Base-by-base conservation (phyloP, 2,797 vertebrate species). In the Cossypha polioptera region DNA sequence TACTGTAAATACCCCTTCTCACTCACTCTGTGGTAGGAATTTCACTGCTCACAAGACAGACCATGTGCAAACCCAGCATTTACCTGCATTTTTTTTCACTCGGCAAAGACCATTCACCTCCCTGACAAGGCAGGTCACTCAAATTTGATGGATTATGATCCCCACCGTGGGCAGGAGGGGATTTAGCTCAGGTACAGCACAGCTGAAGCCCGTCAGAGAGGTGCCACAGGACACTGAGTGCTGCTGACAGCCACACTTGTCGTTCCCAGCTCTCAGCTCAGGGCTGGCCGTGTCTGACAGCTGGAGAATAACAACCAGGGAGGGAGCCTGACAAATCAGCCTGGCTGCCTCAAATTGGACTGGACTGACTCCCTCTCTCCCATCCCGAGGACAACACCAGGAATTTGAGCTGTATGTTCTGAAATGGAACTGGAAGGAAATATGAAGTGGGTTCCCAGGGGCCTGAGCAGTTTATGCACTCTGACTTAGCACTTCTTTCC, bases 51-150 rank as follows among this genome's bases (percentile, higher is more conserved):
- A 28, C n/a, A 15, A 7, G 16, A 31, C 11, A 47, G 6, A 24
- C 4, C 1, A 36, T 0, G 0, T 12, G 31, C 48, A 73, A 63
- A 50, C 5, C 13, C 58, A 26, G 18, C 0, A 0, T n/a, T 67
- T 6, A 26, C 16, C 40, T 8, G 14, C 6, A n/a, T 42, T 28
- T 42, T 28, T 42, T 50, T 53, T 26, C 43, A 11, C 59, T 55
- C 29, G 1, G 7, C 19, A 19, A 59, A 61, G 16, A 54, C 47
- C 3, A 0, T 54, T 76, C 84, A n/a, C 68, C 65, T 84, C 59
- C 59, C 76, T 40, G 54, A 55, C 4, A 3, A 45, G 2, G 1
- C 10, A 5, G 48, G 48, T 48, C 35, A 6, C 77, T 77, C 65
- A 5, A 16, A 40, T 43, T 10, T 74, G 77, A 90, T 17, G 22